Evolutionary conservation across 2,888 invertebrate genomes (phyloP), one percentile per base, ranked within the genome.

Genomic region (Thereva nobilitata): DNA sequence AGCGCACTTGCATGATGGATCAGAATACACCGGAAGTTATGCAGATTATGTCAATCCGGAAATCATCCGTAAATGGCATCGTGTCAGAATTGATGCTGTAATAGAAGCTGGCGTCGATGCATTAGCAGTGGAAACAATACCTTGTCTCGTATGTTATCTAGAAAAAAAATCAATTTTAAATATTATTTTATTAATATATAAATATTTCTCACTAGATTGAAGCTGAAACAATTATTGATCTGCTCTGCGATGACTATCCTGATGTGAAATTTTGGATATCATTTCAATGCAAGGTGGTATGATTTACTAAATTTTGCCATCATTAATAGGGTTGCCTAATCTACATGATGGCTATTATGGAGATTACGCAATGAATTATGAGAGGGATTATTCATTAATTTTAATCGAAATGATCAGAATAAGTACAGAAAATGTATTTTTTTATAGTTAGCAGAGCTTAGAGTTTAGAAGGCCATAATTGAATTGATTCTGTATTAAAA

Each of bases 61-160:
- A 83, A 85, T 85, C 50, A 86, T 97, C 78, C 86, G 86, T 55
- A 87, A 89, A 50, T 95, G 95, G 92, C 97, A 97, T 81, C 84
- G 87, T 66, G 89, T 91, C 0, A 86, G 95, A 53, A 87, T 97
- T 40, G 85, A 87, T 74, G 89, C 91, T 0, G 82, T 97, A 38
- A 79, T 93, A 23, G 88, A 90, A 70, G 90, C 87, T 2, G 93
- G 93, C 0, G 91, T 91, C 2, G 94, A 96, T 80, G 79, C 94
- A 5, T 80, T 97, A 70, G 95, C 94, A 1, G 82, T 97, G 72
- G 97, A 97, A 81, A 97, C 97, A 0, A 92, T 97, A 74, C 97
- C 97, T 5, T 91, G 93, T 72, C 85, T 86, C 75, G 85, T 86
- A 74, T 64, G 49, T 10, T 52, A 35, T 49, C 44, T 52, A 23